Evolutionary conservation across 2,888 invertebrate species (phyloP).

Genomic region (Torymus texanus): DNA sequence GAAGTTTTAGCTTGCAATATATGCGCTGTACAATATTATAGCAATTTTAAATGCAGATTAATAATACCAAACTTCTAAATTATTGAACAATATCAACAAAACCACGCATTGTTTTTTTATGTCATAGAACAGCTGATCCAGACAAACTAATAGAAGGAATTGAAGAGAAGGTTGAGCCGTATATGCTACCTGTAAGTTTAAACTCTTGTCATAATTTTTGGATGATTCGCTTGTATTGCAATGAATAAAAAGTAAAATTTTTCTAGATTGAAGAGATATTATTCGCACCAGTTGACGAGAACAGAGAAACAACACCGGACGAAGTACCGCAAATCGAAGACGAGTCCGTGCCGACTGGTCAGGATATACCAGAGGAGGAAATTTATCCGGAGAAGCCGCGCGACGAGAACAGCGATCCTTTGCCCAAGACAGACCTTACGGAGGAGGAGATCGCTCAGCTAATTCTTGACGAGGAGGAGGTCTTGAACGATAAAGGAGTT

Average conservation of each 20-base stretch:
- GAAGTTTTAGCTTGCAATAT: too few species aligned
- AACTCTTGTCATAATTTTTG: conserved; percentile 51
- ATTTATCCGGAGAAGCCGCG: conserved; percentile 65
- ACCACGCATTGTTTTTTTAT: conserved; percentile 17
- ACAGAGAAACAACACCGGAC: conserved; percentile 61
- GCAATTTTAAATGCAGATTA: too few species aligned
- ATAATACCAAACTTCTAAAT: too few species aligned
- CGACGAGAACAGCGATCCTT: conserved; percentile 69
- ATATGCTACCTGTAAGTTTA: conserved; percentile 72
- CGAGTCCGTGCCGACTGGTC: conserved; percentile 1
- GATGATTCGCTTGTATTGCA: too few species aligned
- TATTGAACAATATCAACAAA: too few species aligned
- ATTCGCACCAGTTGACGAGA: conserved; percentile 57
- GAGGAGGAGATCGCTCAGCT: conserved; percentile 83
- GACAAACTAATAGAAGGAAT: conserved; percentile 68
- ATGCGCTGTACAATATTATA: too few species aligned
- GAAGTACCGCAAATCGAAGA: conserved; percentile 55
- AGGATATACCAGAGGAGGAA: conserved; percentile 39
- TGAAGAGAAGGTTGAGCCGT: conserved; percentile 72
- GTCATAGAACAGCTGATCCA: conserved; percentile 68
- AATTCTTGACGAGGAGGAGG: conserved; percentile 82
- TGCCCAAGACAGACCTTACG: conserved; percentile 76
- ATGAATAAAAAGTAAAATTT: not conserved
- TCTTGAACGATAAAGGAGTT: conserved; percentile 81
- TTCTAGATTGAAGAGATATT: conserved; percentile 61